Evolutionary conservation across 2,113 vertebrate species (phyloP).

Genomic region (Notothenia rossii): DNA sequence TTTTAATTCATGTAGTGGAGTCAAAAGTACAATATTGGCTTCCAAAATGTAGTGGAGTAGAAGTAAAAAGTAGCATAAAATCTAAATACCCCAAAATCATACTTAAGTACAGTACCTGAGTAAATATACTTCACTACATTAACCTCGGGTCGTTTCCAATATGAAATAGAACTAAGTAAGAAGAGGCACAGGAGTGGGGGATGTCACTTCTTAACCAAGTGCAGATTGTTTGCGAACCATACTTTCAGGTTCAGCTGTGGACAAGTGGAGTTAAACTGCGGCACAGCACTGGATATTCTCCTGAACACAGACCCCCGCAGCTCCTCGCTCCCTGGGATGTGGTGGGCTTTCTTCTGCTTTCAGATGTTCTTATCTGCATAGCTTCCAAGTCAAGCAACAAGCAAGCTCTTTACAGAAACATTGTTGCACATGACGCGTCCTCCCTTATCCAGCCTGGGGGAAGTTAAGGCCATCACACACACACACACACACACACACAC

Average conservation of each 20-base stretch:
- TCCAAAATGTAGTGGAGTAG: too few species aligned
- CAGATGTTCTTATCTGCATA: constrained; percentile 53
- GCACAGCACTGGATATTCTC: constrained; percentile 61
- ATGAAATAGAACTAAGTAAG: constrained; percentile 16
- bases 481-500: not conserved
- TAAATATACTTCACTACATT: too few species aligned
- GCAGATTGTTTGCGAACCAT: constrained; percentile 29
- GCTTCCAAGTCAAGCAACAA: constrained; percentile 46
- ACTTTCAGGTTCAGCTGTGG: constrained; percentile 14
- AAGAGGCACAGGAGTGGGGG: not conserved
- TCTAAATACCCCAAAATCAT: too few species aligned
- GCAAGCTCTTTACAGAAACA: constrained; percentile 33
- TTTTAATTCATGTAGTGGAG: too few species aligned
- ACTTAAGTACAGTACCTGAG: too few species aligned
- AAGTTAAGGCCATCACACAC: constrained; percentile 54
- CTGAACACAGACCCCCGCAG: constrained; percentile 51
- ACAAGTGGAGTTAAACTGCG: constrained; percentile 26
- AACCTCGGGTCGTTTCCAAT: constrained; percentile 16
- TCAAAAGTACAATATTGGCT: too few species aligned
- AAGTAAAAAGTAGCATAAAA: too few species aligned
- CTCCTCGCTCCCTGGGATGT: constrained; percentile 35
- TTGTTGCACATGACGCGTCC: constrained; percentile 54
- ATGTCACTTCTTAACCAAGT: constrained; percentile 6
- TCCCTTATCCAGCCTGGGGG: constrained; percentile 47
- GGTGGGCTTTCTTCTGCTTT: constrained; percentile 27